Percentiles rank a stretch among this genome's conserved stretches.
Evolutionary conservation across 2,888 invertebrate species (phyloP).

Genomic region (Cataglyphis rosenhaueri): DNA sequence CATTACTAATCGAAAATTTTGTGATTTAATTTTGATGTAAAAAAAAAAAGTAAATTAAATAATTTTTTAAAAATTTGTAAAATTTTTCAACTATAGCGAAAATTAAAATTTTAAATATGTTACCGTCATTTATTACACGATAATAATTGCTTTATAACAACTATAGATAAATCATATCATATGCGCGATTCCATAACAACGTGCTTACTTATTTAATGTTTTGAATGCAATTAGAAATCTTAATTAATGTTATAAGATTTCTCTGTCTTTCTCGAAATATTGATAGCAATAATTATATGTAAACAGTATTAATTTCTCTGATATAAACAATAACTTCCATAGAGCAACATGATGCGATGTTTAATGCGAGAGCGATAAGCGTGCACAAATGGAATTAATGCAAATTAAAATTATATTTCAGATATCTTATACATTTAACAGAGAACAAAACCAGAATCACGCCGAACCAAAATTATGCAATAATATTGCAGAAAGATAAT

Average conservation of each 20-base stretch:
- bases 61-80: background rate
- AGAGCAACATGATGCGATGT: background rate
- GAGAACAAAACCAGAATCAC: conserved; percentile 43
- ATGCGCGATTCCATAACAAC: background rate
- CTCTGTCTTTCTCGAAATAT: conserved; percentile 9
- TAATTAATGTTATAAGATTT: conserved; percentile 11
- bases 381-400: conserved; percentile 45
- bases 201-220: background rate
- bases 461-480: conserved; percentile 38
- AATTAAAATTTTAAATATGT: background rate
- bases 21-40: background rate
- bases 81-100: background rate
- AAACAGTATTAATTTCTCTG: conserved; percentile 27
- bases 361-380: conserved; percentile 34
- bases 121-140: background rate
- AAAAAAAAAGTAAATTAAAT: background rate
- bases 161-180: background rate
- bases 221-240: conserved; percentile 4
- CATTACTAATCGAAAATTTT: background rate
- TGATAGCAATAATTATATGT: conserved; percentile 8
- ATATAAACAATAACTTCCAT: conserved; percentile 14
- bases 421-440: conserved; percentile 52
- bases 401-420: conserved; percentile 54
- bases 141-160: conserved; percentile 2
- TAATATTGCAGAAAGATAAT: conserved; percentile 53